A percentile compares a stretch with the other conserved stretches of the same genome.
Evolutionary conservation across 1,140 invertebrate genomes (phyloP).

Genomic region (Apocrypta bakeri): DNA sequence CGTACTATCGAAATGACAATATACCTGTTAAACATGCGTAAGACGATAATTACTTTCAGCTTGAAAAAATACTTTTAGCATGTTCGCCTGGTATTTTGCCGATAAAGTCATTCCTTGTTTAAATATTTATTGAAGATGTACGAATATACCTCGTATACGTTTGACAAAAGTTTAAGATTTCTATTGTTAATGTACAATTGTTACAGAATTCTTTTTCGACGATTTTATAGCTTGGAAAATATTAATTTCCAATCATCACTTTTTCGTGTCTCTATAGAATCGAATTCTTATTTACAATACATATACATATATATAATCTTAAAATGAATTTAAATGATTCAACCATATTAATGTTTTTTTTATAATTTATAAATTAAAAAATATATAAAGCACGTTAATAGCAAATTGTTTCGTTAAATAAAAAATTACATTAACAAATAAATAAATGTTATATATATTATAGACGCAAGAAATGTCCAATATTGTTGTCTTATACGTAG

Average conservation of each 20-base stretch:
- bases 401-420: not conserved
- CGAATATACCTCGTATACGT: not conserved
- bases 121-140: not conserved
- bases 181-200: not conserved
- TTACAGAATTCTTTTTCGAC: not conserved
- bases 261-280: not conserved
- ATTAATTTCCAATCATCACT: not conserved
- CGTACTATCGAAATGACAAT: not conserved
- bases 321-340: not conserved
- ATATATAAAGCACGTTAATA: not conserved
- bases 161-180: not conserved
- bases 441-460: conserved; percentile 6
- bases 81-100: conserved; percentile 10
- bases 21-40: not conserved
- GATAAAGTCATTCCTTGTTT: conserved; percentile 34
- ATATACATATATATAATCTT: not conserved
- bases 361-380: not conserved
- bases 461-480: not conserved
- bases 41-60: not conserved
- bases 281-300: conserved; percentile 20
- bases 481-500: conserved; percentile 9
- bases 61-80: not conserved
- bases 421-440: not conserved
- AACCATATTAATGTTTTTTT: not conserved
- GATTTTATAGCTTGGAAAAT: not conserved